These are phyloP conservation scores for Calameuta idolon DNA, from an alignment of 2,888 invertebrate genomes.

Conservation along the genomic window DNA sequence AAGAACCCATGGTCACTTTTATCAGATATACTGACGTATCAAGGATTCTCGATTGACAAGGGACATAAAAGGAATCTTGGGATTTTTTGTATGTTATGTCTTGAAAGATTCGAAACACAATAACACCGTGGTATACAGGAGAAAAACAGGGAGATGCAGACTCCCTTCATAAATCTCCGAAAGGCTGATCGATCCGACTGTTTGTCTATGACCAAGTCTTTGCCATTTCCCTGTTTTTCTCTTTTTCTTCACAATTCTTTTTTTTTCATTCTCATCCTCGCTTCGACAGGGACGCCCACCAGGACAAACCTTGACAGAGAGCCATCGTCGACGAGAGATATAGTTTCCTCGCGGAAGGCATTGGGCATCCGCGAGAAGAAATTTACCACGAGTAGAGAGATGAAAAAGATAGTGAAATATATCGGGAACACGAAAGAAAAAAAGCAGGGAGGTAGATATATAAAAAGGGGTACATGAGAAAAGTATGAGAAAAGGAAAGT, in stretches of 20 bases:
- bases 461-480: neutral
- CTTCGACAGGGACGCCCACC: neutral
- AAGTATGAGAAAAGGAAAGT: neutral
- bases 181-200: neutral
- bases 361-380: slow-evolving; percentile 3
- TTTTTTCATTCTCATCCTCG: neutral
- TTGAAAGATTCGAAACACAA: neutral
- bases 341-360: neutral
- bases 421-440: neutral
- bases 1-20: neutral
- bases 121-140: neutral
- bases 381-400: neutral
- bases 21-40: neutral
- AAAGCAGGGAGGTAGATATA: neutral
- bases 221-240: neutral
- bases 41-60: neutral
- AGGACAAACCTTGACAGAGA: neutral
- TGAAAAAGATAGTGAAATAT: neutral
- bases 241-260: neutral
- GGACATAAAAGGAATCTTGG: neutral
- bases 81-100: neutral
- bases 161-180: neutral
- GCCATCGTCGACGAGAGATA: neutral
- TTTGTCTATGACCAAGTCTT: neutral
- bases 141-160: neutral